Percentiles rank a stretch among this genome's conserved stretches.
Evolutionary conservation across 2,113 vertebrate species (phyloP).

Genomic region (Haplotaxodon microlepis): DNA sequence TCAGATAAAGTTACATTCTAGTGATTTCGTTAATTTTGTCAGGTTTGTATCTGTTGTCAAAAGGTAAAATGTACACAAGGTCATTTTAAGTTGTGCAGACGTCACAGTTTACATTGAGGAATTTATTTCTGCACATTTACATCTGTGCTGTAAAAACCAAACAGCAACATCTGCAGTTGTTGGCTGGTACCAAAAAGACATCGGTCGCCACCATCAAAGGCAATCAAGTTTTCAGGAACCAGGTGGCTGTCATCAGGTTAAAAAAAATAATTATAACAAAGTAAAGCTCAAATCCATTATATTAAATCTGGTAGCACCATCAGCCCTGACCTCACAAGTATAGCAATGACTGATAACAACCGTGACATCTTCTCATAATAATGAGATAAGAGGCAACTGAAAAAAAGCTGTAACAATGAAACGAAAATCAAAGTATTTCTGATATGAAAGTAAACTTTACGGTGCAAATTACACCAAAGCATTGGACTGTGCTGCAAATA

Average conservation of each 20-base stretch:
- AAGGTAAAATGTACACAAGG: not conserved
- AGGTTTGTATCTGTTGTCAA: not conserved
- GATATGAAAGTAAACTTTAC: not conserved
- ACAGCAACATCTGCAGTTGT: not conserved
- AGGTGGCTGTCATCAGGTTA: not conserved
- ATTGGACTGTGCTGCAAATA: not conserved
- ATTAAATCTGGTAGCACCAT: not conserved
- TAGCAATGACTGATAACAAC: not conserved
- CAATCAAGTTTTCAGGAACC: not conserved
- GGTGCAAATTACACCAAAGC: not conserved
- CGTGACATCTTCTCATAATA: not conserved
- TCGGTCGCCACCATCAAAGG: not conserved
- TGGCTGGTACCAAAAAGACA: not conserved
- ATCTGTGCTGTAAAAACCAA: not conserved
- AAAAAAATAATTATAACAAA: rapidly evolving
- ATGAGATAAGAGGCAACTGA: not conserved
- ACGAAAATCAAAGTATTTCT: not conserved
- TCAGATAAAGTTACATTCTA: not conserved
- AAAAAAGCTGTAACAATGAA: not conserved
- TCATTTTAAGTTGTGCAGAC: not conserved
- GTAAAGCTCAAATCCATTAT: not conserved
- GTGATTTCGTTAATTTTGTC: not conserved
- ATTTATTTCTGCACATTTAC: not conserved
- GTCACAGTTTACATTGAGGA: not conserved
- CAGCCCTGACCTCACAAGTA: not conserved